Conservation (phyloP, 2,888 invertebrate species). For the Diogma glabrata region DNA sequence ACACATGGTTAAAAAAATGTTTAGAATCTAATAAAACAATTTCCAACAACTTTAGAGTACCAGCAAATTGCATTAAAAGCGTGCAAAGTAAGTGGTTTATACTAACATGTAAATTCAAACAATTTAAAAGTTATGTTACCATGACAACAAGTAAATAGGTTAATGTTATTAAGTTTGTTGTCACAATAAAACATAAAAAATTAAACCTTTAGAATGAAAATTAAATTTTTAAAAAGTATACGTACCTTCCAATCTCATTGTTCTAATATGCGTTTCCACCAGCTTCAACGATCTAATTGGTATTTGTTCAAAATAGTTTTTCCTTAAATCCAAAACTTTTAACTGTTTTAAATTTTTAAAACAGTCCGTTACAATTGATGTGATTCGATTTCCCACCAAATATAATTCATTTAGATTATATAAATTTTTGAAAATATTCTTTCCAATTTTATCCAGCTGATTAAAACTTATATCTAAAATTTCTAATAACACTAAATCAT, state of each 20-base stretch:
- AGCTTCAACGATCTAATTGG: constrained; percentile 65
- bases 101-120: too few relatives aligned
- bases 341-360: constrained; percentile 67
- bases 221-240: too few relatives aligned
- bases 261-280: constrained; percentile 71
- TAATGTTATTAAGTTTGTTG: too few relatives aligned
- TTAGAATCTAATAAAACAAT: too few relatives aligned
- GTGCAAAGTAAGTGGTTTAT: too few relatives aligned
- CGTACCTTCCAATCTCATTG: constrained; percentile 69
- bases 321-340: constrained; percentile 62
- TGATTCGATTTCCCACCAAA: constrained; percentile 73
- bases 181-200: too few relatives aligned
- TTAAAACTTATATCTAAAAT: constrained; percentile 73
- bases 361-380: constrained; percentile 62
- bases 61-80: too few relatives aligned
- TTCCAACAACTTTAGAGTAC: too few relatives aligned
- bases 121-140: too few relatives aligned
- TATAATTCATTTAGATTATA: constrained; percentile 64
- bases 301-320: constrained; percentile 71
- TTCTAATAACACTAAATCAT: constrained; percentile 64
- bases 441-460: constrained; percentile 64
- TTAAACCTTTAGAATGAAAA: too few relatives aligned
- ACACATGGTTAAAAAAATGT: too few relatives aligned
- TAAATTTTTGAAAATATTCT: constrained; percentile 65
- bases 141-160: too few relatives aligned